Conservation (phyloP, 2,888 invertebrate genomes). For the Dione vanillae region DNA sequence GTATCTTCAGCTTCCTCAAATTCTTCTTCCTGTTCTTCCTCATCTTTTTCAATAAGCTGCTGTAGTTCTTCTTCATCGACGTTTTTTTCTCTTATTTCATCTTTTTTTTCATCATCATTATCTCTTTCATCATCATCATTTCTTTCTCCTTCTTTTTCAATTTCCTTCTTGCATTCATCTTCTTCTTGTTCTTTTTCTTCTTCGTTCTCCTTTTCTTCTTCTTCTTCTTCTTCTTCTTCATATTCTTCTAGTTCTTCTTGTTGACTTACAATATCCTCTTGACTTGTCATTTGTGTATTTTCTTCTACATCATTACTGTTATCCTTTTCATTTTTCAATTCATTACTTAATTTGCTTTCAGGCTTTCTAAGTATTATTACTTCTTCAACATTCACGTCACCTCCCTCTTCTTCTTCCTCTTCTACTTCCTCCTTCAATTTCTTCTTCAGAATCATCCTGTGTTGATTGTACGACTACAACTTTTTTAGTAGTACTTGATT, state of each 20-base stretch:
- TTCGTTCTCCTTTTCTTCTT: constrained; percentile 47
- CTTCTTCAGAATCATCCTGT: constrained; percentile 50
- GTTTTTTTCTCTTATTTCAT: constrained; percentile 43
- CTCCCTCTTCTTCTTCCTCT: constrained; percentile 56
- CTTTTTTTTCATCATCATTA: constrained; percentile 53
- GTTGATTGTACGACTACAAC: constrained; percentile 64
- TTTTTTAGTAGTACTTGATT: constrained; percentile 67
- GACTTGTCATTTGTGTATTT: constrained; percentile 30
- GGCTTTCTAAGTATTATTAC: constrained; percentile 44
- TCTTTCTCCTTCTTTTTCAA: constrained; percentile 45
- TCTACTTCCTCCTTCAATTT: constrained; percentile 56
- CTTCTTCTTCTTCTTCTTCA: constrained; percentile 45
- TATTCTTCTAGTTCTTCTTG: constrained; percentile 41
- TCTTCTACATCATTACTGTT: constrained; percentile 39
- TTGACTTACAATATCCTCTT: neutral
- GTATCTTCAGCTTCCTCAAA: constrained; percentile 51
- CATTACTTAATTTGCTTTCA: constrained; percentile 45
- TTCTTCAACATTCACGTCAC: constrained; percentile 51
- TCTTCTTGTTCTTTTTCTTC: constrained; percentile 46
- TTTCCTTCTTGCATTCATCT: too few relatives aligned
- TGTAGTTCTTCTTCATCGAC: constrained; percentile 49
- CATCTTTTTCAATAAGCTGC: constrained; percentile 46
- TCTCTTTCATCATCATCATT: constrained; percentile 50
- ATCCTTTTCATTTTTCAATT: constrained; percentile 9
- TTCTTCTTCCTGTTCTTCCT: constrained; percentile 48